These are phyloP conservation scores for Oxystoma pomonae DNA, from an alignment of 2,888 invertebrate genomes.

Conservation along the genomic window DNA sequence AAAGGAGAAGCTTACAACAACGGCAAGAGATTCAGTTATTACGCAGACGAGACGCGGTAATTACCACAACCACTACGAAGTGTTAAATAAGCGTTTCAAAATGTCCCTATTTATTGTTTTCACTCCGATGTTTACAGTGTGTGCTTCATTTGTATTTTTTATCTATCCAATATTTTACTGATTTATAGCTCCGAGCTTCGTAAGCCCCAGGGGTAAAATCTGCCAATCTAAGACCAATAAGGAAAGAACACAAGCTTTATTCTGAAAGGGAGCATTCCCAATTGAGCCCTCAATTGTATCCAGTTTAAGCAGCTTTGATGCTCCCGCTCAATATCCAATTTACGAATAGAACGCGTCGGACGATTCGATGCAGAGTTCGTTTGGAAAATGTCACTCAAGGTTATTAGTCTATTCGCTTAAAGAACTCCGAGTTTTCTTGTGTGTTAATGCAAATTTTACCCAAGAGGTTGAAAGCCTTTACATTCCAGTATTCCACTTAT, in stretches of 20 bases:
- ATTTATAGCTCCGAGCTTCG: not conserved
- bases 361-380: not conserved
- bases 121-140: too few relatives aligned
- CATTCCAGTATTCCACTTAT: too few relatives aligned
- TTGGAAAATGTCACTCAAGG: not conserved
- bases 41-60: too few relatives aligned
- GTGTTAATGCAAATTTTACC: too few relatives aligned
- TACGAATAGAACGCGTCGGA: not conserved
- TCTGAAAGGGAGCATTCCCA: not conserved
- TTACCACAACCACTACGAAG: too few relatives aligned
- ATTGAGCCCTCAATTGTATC: not conserved
- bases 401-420: too few relatives aligned
- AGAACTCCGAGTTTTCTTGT: too few relatives aligned
- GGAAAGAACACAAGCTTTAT: not conserved
- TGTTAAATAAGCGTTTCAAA: too few relatives aligned
- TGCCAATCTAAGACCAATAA: not conserved
- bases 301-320: not conserved
- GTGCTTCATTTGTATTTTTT: too few relatives aligned
- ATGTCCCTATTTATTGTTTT: too few relatives aligned
- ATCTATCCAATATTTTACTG: not conserved
- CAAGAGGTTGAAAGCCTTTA: too few relatives aligned
- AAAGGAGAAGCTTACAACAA: not conserved
- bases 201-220: not conserved
- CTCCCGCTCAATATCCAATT: not conserved
- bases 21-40: too few relatives aligned